Evolutionary conservation across 37 sponge, comb jelly and placozoan species (phyloP).

Genomic region (Bolinopsis microptera): DNA sequence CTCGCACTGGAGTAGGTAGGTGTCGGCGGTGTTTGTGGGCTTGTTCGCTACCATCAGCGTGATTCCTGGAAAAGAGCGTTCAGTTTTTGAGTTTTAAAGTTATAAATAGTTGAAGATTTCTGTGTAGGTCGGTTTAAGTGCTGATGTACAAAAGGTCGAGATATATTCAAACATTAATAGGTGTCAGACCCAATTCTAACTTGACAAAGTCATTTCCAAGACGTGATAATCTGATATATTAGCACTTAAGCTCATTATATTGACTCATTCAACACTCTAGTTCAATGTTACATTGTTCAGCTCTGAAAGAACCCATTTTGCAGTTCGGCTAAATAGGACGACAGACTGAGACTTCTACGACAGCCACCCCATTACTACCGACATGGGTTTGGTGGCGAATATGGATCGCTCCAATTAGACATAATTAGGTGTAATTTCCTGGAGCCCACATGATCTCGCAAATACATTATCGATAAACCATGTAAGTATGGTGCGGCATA

Average conservation of each 20-base stretch:
- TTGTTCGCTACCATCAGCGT: slow-evolving; percentile 55
- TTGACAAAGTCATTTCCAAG: neutral
- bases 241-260: neutral
- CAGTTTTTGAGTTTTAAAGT: neutral
- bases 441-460: neutral
- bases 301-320: neutral
- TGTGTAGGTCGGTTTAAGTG: too few species aligned
- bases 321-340: neutral
- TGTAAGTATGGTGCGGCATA: too few species aligned
- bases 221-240: neutral
- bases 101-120: too few species aligned
- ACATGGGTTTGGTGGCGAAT: neutral
- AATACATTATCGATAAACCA: too few species aligned
- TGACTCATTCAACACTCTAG: too few species aligned
- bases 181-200: neutral
- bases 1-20: slow-evolving; percentile 24
- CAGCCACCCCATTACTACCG: too few species aligned
- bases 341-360: too few species aligned
- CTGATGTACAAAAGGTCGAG: too few species aligned
- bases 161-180: too few species aligned
- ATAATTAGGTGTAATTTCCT: neutral
- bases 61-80: slow-evolving; percentile 26
- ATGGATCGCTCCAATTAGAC: neutral
- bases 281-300: too few species aligned
- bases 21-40: slow-evolving; percentile 49